These are phyloP conservation scores for Alectura lathami DNA, from an alignment of 2,113 vertebrate species.

Conservation along the genomic window DNA sequence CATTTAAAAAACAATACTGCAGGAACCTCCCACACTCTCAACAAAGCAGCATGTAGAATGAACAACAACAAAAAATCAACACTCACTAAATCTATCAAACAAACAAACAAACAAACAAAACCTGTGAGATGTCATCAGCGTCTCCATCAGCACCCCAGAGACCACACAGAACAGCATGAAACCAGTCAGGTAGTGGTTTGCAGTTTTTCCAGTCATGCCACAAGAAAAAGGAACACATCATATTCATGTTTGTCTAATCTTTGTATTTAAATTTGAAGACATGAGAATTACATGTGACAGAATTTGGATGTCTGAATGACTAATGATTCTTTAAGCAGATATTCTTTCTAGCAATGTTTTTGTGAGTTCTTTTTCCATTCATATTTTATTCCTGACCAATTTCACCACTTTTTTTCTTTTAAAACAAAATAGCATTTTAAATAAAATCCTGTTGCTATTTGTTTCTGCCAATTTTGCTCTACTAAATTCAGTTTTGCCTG, in stretches of 20 bases:
- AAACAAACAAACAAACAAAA: not conserved
- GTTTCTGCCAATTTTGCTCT: conserved; percentile 55
- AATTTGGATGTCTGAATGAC: not conserved
- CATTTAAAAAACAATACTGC: not conserved
- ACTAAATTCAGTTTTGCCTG: conserved; percentile 65
- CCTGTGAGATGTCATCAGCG: accelerated
- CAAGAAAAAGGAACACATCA: not conserved
- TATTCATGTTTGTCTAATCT: not conserved
- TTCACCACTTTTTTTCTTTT: conserved; percentile 4
- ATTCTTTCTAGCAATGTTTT: not conserved
- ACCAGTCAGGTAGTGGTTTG: not conserved
- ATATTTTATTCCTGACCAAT: conserved; percentile 43
- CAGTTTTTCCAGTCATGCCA: not conserved
- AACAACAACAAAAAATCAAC: not conserved
- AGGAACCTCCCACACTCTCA: not conserved
- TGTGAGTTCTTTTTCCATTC: not conserved
- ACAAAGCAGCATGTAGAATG: not conserved
- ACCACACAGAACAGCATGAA: not conserved
- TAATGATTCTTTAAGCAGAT: not conserved
- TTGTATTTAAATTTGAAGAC: not conserved
- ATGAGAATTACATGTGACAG: not conserved
- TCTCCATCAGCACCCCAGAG: not conserved
- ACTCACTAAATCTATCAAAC: no score
- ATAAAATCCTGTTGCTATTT: conserved; percentile 55
- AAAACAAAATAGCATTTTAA: conserved; percentile 44